Percentiles rank a stretch among this genome's conserved stretches.
These are phyloP conservation scores for rabbit (Oryctolagus cuniculus) DNA, from an alignment of 2,113 vertebrate genomes.

Conservation along the genomic window mOryCun1.1 NC_091442.1:37931001-37931500, in stretches of 20 bases:
- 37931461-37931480: neutral
- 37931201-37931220: neutral
- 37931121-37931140: neutral
- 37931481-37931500: neutral
- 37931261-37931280: neutral
- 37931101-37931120: neutral
- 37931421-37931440: neutral
- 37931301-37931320: neutral
- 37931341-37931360: neutral
- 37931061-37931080: neutral
- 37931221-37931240: neutral
- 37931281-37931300: neutral
- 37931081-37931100: neutral
- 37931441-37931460: neutral
- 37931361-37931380: neutral
- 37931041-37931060: neutral
- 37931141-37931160: neutral
- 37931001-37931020: neutral
- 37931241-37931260: neutral
- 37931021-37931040: neutral
- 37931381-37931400: neutral
- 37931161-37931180: constrained; percentile 24
- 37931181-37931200: neutral
- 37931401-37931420: neutral
- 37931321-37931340: neutral